A percentile compares a stretch with the other conserved stretches of the same genome.
phyloP scores from a whole-genome alignment of 2,113 vertebrate genomes.

The Dryoscopus gambensis region DNA sequence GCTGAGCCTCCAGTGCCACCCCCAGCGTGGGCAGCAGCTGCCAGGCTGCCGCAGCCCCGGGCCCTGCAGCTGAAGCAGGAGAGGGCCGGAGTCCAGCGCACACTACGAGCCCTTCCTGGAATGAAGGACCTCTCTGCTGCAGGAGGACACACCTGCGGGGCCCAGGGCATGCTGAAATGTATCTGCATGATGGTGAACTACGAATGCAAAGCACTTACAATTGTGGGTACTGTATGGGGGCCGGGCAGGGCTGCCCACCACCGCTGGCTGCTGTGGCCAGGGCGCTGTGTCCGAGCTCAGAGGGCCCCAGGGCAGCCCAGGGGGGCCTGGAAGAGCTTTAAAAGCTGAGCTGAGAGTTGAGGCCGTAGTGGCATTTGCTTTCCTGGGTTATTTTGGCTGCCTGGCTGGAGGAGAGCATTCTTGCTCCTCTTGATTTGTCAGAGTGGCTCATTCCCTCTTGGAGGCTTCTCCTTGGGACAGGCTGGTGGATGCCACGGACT shows the following conservation, averaged over 20 bases:
- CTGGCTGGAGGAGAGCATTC: not conserved
- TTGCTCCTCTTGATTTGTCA: not conserved
- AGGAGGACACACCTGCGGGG: not conserved
- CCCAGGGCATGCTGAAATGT: not conserved
- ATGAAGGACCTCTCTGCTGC: constrained; percentile 28
- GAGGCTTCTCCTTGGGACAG: not conserved
- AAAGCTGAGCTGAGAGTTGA: not conserved
- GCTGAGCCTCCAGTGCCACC: not conserved
- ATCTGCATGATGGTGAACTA: not conserved
- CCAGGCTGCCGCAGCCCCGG: not conserved
- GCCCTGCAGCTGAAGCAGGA: not conserved
- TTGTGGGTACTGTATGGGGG: not conserved
- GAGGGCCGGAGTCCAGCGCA: not conserved
- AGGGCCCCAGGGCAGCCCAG: not conserved
- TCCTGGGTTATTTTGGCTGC: not conserved
- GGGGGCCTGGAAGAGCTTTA: not conserved
- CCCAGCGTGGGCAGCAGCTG: not conserved
- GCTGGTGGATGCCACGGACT: not conserved
- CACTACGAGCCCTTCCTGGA: not conserved
- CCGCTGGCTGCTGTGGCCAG: not conserved
- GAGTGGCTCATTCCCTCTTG: not conserved
- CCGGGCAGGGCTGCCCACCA: not conserved
- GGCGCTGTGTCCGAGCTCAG: not conserved
- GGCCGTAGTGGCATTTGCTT: not conserved
- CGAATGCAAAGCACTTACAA: constrained; percentile 26